Evolutionary conservation across 1,140 invertebrate genomes (phyloP).

Genomic region (Caenorhabditis remanei): DNA sequence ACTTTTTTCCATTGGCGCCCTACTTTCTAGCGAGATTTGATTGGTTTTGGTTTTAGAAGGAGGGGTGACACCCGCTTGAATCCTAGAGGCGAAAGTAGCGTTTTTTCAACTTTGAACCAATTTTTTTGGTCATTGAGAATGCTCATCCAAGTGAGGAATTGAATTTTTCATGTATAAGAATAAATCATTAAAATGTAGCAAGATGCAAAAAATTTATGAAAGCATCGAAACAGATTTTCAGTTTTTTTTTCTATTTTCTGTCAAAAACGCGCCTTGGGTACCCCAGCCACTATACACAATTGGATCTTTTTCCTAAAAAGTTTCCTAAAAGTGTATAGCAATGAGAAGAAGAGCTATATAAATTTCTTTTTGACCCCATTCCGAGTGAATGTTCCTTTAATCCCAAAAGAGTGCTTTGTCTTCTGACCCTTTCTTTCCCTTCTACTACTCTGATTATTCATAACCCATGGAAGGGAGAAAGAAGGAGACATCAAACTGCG

Average conservation of each 20-base stretch:
- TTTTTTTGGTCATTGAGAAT: too few species aligned
- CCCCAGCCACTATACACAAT: too few species aligned
- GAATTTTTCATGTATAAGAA: too few species aligned
- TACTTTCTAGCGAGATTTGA: conserved; percentile 4
- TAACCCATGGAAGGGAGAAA: neutral
- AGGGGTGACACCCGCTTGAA: neutral
- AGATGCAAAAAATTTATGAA: too few species aligned
- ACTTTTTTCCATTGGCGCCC: conserved; percentile 27
- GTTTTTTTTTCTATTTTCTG: too few species aligned
- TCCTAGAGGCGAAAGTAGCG: neutral
- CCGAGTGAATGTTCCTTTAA: conserved; percentile 21
- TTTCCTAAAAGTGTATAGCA: neutral
- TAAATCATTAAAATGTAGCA: neutral
- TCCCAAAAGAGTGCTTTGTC: conserved; percentile 5
- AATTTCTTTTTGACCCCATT: conserved; percentile 18
- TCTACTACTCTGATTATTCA: neutral
- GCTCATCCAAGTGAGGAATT: neutral
- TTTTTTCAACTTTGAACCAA: neutral
- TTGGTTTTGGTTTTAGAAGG: neutral
- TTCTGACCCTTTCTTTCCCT: neutral
- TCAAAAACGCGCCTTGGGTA: too few species aligned
- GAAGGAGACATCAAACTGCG: neutral
- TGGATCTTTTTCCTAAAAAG: too few species aligned
- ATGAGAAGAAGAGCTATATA: conserved; percentile 6
- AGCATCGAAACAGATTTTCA: too few species aligned